These are phyloP conservation scores for Leuctra nigra DNA, from an alignment of 2,888 invertebrate species.

Conservation along the genomic window DNA sequence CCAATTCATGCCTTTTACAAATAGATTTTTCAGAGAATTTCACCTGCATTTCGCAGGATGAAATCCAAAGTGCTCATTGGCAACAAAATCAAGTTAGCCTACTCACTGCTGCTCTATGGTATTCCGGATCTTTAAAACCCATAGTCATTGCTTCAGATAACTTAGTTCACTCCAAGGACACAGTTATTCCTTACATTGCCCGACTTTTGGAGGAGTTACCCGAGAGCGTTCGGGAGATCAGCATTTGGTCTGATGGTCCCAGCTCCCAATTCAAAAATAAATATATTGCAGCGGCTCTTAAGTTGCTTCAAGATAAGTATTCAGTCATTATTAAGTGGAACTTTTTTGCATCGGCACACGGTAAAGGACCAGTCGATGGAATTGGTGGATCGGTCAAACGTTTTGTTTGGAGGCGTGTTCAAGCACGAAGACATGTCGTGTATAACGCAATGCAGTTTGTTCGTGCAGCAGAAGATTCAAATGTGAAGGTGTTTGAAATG, in stretches of 20 bases:
- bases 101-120: neutral
- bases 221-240: neutral
- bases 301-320: neutral
- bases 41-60: too few species aligned
- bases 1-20: neutral
- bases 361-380: neutral
- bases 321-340: neutral
- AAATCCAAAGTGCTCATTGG: conserved; percentile 8
- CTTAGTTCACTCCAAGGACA: conserved; percentile 1
- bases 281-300: conserved; percentile 3
- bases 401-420: neutral
- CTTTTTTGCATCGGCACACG: conserved; percentile 2
- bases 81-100: neutral
- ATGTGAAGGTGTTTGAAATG: neutral
- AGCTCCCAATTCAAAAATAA: conserved; percentile 7
- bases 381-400: neutral
- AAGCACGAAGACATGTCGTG: neutral
- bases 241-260: conserved; percentile 10
- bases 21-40: conserved; percentile 15
- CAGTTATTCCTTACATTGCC: neutral
- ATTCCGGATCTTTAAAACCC: neutral
- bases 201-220: too few species aligned
- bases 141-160: neutral
- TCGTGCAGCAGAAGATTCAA: neutral
- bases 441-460: neutral